Evolutionary conservation across 2,888 invertebrate genomes (phyloP), one percentile per base, ranked within the genome.

Genomic region (Cenopis cana): DNA sequence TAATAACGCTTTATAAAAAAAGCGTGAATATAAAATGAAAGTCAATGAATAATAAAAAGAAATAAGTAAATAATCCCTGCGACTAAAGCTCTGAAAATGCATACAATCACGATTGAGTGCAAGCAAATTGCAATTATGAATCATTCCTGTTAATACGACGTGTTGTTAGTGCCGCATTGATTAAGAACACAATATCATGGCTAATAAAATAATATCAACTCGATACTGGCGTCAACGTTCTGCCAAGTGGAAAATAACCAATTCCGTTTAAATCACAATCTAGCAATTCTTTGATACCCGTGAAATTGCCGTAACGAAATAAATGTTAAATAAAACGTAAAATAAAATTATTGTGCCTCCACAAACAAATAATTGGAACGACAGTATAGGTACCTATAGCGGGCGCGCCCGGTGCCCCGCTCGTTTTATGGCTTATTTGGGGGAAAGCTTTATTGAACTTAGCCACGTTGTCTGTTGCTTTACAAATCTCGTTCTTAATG

Each of bases 281-380:
- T 90, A 91, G 90, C 90, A 86, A 90, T 90, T 88, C 92, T 90
- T 90, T 92, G 93, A 93, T 93, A 91, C 89, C 93, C 93, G 89
- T 93, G 93, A 93, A 93, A 93, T 93, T 91, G 91, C 89, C 93
- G 92, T 91, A 93, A 92, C 93, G 93, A 89, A 90, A 93, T 93
- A 93, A 93, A 93, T 93, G 93, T 93, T 93, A 91, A 93, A 93
- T 93, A 93, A 93, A 93, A 93, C 92, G 93, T 90, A 91, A 92
- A 93, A 93, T 91, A 93, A 93, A 93, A 93, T 92, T 90, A 91
- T 92, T 90, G 89, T 89, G 91, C 91, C 90, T 92, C 91, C 92
- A 88, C 91, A 92, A 93, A 93, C 93, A 93, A 92, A 93, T 93
- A 92, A 93, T 93, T 92, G 91, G 89, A 89, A 89, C 88, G 89